Conservation (phyloP, 2,888 invertebrate genomes). For the Cryptus armator region DNA sequence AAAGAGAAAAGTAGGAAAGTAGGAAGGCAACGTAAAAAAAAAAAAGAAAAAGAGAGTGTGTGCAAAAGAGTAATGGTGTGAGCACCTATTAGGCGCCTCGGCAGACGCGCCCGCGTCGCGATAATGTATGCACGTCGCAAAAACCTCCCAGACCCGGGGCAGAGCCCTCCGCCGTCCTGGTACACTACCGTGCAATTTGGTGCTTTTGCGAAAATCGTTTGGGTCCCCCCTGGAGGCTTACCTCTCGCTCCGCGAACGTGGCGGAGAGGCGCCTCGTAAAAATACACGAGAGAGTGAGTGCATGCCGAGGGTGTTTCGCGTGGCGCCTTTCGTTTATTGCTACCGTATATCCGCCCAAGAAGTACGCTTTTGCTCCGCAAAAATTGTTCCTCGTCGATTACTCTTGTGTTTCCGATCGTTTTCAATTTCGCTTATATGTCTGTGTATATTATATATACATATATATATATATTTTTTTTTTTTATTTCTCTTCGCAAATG, state of each 20-base stretch:
- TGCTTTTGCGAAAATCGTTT: conserved; percentile 74
- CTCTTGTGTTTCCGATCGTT: conserved; percentile 14
- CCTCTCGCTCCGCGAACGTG: conserved; percentile 14
- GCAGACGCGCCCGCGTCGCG: conserved; percentile 25
- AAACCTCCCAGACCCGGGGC: conserved; percentile 9
- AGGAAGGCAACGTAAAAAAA: conserved; percentile 23
- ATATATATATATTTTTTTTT: not conserved
- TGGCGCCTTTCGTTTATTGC: conserved; percentile 39
- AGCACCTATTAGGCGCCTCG: conserved; percentile 33
- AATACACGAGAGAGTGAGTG: conserved; percentile 33
- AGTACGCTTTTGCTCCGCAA: conserved; percentile 24
- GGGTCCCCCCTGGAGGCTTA: conserved; percentile 58
- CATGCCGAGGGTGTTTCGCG: conserved; percentile 24
- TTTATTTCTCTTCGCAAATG: not conserved
- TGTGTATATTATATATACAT: too few relatives aligned
- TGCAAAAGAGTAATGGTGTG: conserved; percentile 36
- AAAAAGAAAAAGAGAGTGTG: conserved; percentile 34
- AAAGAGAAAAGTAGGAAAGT: conserved; percentile 27
- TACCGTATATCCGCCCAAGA: conserved; percentile 22
- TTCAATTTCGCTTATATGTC: not conserved
- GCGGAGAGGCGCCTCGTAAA: conserved; percentile 50
- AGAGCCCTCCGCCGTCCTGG: conserved; percentile 29
- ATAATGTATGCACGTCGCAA: conserved; percentile 52
- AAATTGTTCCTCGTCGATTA: conserved; percentile 12
- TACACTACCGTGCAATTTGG: conserved; percentile 72